phyloP scores from a whole-genome alignment of 2,797 vertebrate species.

The Oreochromis mossambicus region DNA sequence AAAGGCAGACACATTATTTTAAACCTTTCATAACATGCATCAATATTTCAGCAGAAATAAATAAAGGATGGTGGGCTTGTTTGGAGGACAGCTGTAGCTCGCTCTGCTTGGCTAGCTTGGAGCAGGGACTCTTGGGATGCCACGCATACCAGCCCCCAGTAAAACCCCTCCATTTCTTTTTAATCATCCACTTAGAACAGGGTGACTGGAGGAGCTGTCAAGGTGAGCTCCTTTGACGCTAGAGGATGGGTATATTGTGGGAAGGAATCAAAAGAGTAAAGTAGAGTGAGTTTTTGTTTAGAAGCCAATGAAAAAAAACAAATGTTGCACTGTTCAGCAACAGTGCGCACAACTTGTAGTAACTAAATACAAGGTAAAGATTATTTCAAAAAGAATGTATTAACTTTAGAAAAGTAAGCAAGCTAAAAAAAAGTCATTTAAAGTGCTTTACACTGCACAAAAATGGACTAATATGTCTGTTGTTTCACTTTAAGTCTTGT shows the following conservation, averaged over 20 bases:
- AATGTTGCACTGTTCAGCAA: conserved; percentile 29
- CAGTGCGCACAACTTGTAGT: not conserved
- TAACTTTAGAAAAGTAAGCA: not conserved
- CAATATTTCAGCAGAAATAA: conserved; percentile 99
- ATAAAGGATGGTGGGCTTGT: conserved; percentile 99
- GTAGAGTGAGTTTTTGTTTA: conserved; percentile 35
- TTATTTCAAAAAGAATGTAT: not conserved
- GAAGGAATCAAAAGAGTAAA: conserved; percentile 10
- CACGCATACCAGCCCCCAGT: conserved; percentile 87
- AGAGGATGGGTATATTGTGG: conserved; percentile 62
- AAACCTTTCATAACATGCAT: conserved; percentile 99
- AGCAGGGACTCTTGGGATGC: conserved; percentile 87
- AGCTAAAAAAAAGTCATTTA: not conserved
- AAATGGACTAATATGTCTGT: not conserved
- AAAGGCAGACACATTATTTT: conserved; percentile 98
- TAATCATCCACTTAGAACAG: conserved; percentile 99
- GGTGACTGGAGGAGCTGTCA: conserved; percentile 91
- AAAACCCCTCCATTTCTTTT: conserved; percentile 99
- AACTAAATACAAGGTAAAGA: not conserved
- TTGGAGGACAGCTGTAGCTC: conserved; percentile 99
- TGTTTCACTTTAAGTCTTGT: not conserved
- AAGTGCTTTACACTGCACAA: not conserved
- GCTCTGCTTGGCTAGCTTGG: conserved; percentile 87
- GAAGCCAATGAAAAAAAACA: not conserved
- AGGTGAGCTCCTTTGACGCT: conserved; percentile 83